Evolutionary conservation across 2,888 invertebrate species (phyloP).

Genomic region (Bombylius major): DNA sequence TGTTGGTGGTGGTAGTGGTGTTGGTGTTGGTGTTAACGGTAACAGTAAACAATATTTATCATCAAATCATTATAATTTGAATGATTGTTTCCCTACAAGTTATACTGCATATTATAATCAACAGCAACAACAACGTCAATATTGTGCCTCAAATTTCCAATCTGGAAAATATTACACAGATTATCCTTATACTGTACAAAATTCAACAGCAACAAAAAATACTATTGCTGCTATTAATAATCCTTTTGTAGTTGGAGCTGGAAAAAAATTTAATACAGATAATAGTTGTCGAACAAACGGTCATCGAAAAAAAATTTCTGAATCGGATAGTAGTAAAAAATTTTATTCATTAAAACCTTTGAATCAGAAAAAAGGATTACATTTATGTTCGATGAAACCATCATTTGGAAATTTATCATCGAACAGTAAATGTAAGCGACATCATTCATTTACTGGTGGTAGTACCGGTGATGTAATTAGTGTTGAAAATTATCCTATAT

Average conservation of each 20-base stretch:
- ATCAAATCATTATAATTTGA: slow-evolving; percentile 18
- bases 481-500: slow-evolving; percentile 3
- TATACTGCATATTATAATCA: slow-evolving; percentile 34
- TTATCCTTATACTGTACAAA: slow-evolving; percentile 27
- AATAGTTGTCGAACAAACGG: slow-evolving; percentile 7
- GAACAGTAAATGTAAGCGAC: slow-evolving; percentile 29
- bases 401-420: slow-evolving; percentile 4
- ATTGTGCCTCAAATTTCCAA: not conserved
- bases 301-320: slow-evolving; percentile 9
- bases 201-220: not conserved
- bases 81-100: slow-evolving; percentile 30
- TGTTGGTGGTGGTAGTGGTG: slow-evolving; percentile 12
- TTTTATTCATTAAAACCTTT: slow-evolving; percentile 32
- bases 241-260: slow-evolving; percentile 28
- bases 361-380: slow-evolving; percentile 15
- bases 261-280: slow-evolving; percentile 22
- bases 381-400: slow-evolving; percentile 16
- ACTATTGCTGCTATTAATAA: slow-evolving; percentile 16
- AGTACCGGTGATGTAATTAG: slow-evolving; percentile 27
- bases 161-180: slow-evolving; percentile 22
- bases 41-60: slow-evolving; percentile 16
- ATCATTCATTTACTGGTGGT: slow-evolving; percentile 35
- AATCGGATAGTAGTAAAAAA: slow-evolving; percentile 10
- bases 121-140: slow-evolving; percentile 20
- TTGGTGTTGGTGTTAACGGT: slow-evolving; percentile 24